Conservation (phyloP, 2,888 invertebrate species). For the Tridacna gigas region DNA sequence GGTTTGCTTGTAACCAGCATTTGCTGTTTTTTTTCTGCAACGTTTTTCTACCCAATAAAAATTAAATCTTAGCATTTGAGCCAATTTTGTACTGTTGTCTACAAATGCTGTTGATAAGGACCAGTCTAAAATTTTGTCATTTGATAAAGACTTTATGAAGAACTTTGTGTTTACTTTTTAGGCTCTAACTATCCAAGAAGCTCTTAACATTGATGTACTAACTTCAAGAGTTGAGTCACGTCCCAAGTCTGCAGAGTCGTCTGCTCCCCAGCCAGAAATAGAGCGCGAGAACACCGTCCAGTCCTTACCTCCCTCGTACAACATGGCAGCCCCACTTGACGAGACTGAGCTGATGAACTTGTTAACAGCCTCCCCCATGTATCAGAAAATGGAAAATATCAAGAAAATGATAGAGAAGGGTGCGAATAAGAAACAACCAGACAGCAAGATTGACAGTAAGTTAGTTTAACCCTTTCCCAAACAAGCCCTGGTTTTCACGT, state of each 20-base stretch:
- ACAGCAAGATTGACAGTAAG: slow-evolving; percentile 50
- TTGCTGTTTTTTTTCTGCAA: too few relatives aligned
- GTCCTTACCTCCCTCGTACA: slow-evolving; percentile 69
- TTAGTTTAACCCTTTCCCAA: not conserved
- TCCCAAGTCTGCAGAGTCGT: slow-evolving; percentile 31
- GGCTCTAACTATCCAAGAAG: slow-evolving; percentile 80
- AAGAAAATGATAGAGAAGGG: slow-evolving; percentile 79
- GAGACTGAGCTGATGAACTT: slow-evolving; percentile 81
- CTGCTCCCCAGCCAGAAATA: slow-evolving; percentile 21
- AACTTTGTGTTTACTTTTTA: slow-evolving; percentile 45
- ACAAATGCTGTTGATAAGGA: too few relatives aligned
- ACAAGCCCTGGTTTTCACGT: not conserved
- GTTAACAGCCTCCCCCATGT: slow-evolving; percentile 83
- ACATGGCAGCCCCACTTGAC: slow-evolving; percentile 81
- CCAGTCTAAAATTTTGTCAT: too few relatives aligned
- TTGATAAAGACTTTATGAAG: too few relatives aligned
- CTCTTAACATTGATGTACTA: slow-evolving; percentile 78
- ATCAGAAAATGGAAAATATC: slow-evolving; percentile 83
- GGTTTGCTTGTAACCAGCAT: too few relatives aligned
- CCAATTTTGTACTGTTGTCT: too few relatives aligned
- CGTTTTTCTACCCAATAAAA: too few relatives aligned
- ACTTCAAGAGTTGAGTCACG: slow-evolving; percentile 46
- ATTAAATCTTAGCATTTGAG: too few relatives aligned
- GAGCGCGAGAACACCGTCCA: slow-evolving; percentile 57
- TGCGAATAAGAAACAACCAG: slow-evolving; percentile 50